These are phyloP conservation scores for Amphipoea oculea DNA, from an alignment of 2,888 invertebrate genomes.

Conservation along the genomic window DNA sequence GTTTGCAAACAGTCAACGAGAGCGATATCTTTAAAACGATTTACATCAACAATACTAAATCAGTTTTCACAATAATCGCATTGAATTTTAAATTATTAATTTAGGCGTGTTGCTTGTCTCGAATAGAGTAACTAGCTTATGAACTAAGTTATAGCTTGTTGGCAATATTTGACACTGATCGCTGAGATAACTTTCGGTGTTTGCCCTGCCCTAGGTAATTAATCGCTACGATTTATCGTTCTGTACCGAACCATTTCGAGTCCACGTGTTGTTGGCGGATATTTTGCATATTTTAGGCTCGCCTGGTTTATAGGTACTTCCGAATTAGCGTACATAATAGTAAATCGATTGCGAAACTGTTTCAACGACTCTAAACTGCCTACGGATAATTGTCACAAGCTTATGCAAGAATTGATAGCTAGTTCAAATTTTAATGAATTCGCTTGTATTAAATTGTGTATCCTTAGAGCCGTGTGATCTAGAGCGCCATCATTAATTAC, in stretches of 20 bases:
- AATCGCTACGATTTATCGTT: constrained; percentile 62
- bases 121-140: constrained; percentile 28
- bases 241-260: constrained; percentile 35
- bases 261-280: constrained; percentile 61
- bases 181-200: constrained; percentile 60
- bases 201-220: constrained; percentile 55
- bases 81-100: constrained; percentile 49
- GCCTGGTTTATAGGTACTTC: constrained; percentile 58
- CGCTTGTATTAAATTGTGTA: constrained; percentile 42
- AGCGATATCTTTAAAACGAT: constrained; percentile 3
- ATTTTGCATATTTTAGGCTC: constrained; percentile 61
- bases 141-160: constrained; percentile 34
- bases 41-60: constrained; percentile 3
- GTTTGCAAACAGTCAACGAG: constrained; percentile 41
- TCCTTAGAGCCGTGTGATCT: constrained; percentile 26
- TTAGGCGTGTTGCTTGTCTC: constrained; percentile 38
- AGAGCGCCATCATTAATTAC: constrained; percentile 41
- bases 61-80: constrained; percentile 21
- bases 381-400: constrained; percentile 45
- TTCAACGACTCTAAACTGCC: constrained; percentile 39
- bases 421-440: constrained; percentile 30
- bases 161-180: constrained; percentile 60
- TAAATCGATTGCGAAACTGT: constrained; percentile 58
- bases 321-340: constrained; percentile 54
- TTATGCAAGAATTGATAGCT: constrained; percentile 37